These are phyloP conservation scores for Somateria mollissima DNA, from an alignment of 2,797 vertebrate species.

Conservation along the genomic window DNA sequence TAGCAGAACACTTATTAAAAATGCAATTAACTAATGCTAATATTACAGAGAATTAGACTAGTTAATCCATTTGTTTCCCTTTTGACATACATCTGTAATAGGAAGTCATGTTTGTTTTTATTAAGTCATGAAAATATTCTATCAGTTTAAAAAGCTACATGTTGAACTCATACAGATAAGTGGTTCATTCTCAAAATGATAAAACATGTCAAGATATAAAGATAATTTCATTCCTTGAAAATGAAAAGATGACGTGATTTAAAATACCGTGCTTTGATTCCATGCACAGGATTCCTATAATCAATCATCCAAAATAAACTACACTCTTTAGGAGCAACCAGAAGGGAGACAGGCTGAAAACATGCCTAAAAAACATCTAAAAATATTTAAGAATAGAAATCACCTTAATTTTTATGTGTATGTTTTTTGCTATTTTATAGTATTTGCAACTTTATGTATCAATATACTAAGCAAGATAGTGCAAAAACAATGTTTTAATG, in stretches of 20 bases:
- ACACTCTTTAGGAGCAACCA: neutral
- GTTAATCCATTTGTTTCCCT: neutral
- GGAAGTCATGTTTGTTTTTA: neutral
- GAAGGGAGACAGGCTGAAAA: neutral
- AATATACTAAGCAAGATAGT: neutral
- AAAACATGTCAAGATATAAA: neutral
- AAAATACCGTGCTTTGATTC: neutral
- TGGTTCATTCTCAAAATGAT: neutral
- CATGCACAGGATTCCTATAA: neutral
- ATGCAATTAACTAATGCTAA: neutral
- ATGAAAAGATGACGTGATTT: neutral
- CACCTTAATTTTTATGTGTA: neutral
- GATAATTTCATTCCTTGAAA: conserved; percentile 10
- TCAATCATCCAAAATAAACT: neutral
- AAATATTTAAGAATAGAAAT: neutral
- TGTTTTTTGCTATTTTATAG: neutral
- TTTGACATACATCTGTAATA: neutral
- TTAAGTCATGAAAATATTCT: neutral
- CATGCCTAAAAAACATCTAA: neutral
- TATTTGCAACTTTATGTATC: neutral
- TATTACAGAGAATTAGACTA: neutral
- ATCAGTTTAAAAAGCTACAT: neutral
- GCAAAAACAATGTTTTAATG: neutral
- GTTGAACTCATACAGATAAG: neutral
- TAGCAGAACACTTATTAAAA: neutral